Evolutionary conservation across 2,797 vertebrate genomes (phyloP), one percentile per base, ranked within the genome.

Genomic region (Nasua narica): DNA sequence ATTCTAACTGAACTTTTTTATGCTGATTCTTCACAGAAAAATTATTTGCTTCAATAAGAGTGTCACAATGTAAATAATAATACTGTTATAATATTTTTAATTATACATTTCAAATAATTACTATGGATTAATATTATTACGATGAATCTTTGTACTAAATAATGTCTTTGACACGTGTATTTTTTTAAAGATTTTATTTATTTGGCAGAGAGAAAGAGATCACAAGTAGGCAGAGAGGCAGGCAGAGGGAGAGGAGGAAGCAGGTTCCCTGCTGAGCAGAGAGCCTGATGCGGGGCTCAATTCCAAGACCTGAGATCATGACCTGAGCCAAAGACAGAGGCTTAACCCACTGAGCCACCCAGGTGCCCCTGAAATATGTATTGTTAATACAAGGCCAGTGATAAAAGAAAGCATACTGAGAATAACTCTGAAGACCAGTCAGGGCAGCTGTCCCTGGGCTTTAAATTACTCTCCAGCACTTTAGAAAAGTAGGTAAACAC

Each of bases 51-150:
- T 95, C 16, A 92, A 32, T 81, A 69, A 67, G 46, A 67, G 0
- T 87, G 91, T 91, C 48, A 81, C 82, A 93, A 43, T 90, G 15
- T 83, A 76, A 95, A 91, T 62, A 11, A 43, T 37, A 85, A 1
- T 94, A 5, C 8, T 58, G 8, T 65, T 93, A 5, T 85, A n/a
- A n/a, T 87, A 84, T 86, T 90, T 91, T 96, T 89, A 92, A 77
- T 40, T 76, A 46, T 74, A 84, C 32, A 91, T 54, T 94, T 89
- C 60, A 67, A 88, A 83, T 2, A 76, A 94, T 93, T 87, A 25
- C 14, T 72, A 29, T 14, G 4, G 29, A 74, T 82, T 88, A 54
- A 69, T 86, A 62, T 69, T 70, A 70, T n/a, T 18, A 56, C 74
- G 9, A 46, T 65, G 29, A 92, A 4, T 58, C 29, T 88, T 92